These are phyloP conservation scores for Enteromius unitaeniatus DNA, from an alignment of 2,797 vertebrate genomes.

Conservation along the genomic window DNA sequence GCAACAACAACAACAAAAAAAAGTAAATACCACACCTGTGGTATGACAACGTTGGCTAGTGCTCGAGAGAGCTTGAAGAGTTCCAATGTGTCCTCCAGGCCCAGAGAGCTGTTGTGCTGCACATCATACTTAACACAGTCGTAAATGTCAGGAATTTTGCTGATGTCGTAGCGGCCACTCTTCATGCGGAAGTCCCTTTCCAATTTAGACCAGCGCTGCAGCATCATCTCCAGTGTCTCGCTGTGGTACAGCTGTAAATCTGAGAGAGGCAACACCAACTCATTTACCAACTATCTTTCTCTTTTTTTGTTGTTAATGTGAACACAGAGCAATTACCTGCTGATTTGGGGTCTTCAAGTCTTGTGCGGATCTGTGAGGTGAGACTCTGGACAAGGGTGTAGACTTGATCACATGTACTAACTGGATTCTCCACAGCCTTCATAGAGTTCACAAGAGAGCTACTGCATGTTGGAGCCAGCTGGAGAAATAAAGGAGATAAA, in stretches of 20 bases:
- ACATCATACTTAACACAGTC: conserved; percentile 98
- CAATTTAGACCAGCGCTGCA: conserved; percentile 97
- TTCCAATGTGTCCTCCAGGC: conserved; percentile 91
- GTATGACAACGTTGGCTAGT: conserved; percentile 93
- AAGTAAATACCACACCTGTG: conserved; percentile 82
- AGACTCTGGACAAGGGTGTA: conserved; percentile 94
- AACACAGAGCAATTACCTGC: conserved; percentile 77
- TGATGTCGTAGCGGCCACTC: conserved; percentile 96
- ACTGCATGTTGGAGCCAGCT: conserved; percentile 92
- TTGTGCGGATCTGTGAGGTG: conserved; percentile 90
- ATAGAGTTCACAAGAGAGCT: conserved; percentile 91
- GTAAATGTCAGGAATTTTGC: conserved; percentile 98
- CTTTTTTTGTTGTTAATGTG: background rate
- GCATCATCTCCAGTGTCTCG: conserved; percentile 95
- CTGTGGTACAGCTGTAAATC: conserved; percentile 98
- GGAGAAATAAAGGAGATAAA: conserved; percentile 40
- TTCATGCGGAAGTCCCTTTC: conserved; percentile 96
- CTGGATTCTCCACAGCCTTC: conserved; percentile 91
- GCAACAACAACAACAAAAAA: background rate
- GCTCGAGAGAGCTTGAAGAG: conserved; percentile 92
- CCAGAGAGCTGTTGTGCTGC: conserved; percentile 90
- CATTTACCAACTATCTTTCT: background rate
- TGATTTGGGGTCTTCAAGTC: conserved; percentile 93
- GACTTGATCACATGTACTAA: conserved; percentile 89
- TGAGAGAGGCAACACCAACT: conserved; percentile 61